A percentile compares a stretch with the other conserved stretches of the same genome.
Evolutionary conservation across 2,113 vertebrate species (phyloP).

Genomic region (Mionectes macconnelli): DNA sequence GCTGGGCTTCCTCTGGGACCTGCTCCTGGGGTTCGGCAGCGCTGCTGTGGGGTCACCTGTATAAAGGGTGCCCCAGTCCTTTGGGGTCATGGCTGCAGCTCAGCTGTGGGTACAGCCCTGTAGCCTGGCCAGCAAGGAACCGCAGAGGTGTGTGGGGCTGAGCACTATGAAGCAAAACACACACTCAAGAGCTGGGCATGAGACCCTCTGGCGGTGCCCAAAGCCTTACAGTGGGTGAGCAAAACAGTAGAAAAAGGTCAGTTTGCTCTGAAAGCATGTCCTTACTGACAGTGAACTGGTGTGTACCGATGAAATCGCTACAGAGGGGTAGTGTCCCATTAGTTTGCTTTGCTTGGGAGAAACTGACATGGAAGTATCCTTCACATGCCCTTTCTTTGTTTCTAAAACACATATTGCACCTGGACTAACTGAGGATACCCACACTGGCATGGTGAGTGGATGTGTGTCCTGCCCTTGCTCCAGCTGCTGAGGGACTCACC

Average conservation of each 20-base stretch:
- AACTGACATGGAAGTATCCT: accelerated
- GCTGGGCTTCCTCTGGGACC: background rate
- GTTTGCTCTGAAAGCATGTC: background rate
- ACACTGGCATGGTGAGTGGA: background rate
- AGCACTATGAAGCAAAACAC: background rate
- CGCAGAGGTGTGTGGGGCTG: accelerated
- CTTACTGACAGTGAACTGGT: background rate
- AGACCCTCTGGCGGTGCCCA: background rate
- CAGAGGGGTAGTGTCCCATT: background rate
- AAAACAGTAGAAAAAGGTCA: background rate
- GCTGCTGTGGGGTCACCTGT: background rate
- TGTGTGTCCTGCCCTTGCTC: accelerated
- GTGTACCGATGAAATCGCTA: background rate
- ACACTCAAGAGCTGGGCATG: accelerated
- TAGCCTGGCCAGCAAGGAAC: background rate
- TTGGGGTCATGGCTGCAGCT: accelerated
- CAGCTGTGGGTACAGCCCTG: background rate
- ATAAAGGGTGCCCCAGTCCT: accelerated
- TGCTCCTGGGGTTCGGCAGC: background rate
- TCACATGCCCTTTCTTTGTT: background rate
- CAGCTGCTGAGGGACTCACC: background rate
- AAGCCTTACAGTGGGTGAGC: background rate
- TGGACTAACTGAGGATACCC: background rate
- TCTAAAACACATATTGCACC: background rate
- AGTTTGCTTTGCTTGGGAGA: background rate